Base-by-base conservation (phyloP, 2,113 vertebrate species). In the Oenanthe melanoleuca region DNA sequence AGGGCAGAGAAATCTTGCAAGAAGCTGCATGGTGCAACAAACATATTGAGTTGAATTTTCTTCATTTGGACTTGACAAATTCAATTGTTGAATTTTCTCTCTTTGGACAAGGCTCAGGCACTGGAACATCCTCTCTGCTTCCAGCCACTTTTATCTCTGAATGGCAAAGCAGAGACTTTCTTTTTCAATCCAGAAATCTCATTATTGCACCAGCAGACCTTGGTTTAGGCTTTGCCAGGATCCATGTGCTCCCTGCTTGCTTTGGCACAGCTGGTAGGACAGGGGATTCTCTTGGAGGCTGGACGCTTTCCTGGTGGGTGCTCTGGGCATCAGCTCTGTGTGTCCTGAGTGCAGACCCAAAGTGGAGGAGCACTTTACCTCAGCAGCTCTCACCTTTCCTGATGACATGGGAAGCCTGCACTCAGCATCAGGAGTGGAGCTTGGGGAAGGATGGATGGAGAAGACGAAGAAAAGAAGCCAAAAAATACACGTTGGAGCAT, bases 391-490 rank as follows among this genome's bases (percentile, higher is more conserved):
- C 52, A 33, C 15, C 3, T 57, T 56, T 80, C 34, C 57, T 71
- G 42, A 7, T 57, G 5, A 29, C 0, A 0, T 9, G 26, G 14
- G 15, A 38, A 49, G 14, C n/a, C 40, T 0, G 0, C 16, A 49
- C 21, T 64, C 3, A 4, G 72, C 45, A 56, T 22, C 31, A 50
- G 11, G 20, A n/a, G 4, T 0, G 8, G 22, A 45, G n/a, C 56
- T n/a, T 0, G 0, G 33, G 23, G 24, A 18, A 52, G 50, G 50
- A 47, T 0, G 0, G 42, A 14, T 10, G 17, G n/a, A 69, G 18
- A 26, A 52, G 18, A 26, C 1, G 1, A n/a, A 24, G 38, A 44
- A 1, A 17, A 52, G 14, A 40, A 49, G 11, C 14, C 2, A 23
- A 42, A 75, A 72, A 66, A 28, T 1, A 11, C 12, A 23, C 6